Evolutionary conservation across 2,113 vertebrate genomes (phyloP).

Genomic region (Gallinago undulata): DNA sequence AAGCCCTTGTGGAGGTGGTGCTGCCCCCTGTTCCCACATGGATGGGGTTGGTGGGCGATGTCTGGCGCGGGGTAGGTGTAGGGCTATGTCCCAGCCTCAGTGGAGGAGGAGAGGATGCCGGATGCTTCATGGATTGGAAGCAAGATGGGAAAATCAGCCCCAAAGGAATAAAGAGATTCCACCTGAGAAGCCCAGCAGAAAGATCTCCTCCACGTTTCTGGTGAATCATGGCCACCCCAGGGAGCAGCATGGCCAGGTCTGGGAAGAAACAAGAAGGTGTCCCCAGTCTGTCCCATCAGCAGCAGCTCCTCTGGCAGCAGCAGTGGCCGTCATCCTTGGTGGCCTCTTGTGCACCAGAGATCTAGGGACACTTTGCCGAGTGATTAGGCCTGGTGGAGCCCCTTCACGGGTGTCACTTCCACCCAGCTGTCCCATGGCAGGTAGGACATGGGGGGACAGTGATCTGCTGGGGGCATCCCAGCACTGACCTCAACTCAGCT

Average conservation of each 20-base stretch:
- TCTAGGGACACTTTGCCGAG: too few relatives aligned
- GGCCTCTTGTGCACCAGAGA: background rate
- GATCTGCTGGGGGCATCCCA: background rate
- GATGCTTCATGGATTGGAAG: rapidly evolving
- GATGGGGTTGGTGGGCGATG: background rate
- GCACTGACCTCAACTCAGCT: rapidly evolving
- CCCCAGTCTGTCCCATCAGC: too few relatives aligned
- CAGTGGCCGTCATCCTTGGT: background rate
- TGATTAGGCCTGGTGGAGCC: background rate
- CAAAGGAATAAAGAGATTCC: background rate
- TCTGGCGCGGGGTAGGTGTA: too few relatives aligned
- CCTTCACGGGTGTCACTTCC: background rate
- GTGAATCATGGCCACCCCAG: background rate
- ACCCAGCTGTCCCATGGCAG: background rate
- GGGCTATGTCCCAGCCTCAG: background rate
- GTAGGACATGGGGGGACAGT: background rate
- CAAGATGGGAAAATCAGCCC: background rate
- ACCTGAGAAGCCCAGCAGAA: rapidly evolving
- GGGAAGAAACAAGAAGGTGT: background rate
- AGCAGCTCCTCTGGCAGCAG: background rate
- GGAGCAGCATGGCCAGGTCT: too few relatives aligned
- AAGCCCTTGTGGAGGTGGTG: background rate
- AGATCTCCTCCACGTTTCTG: background rate
- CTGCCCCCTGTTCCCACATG: rapidly evolving
- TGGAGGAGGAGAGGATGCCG: background rate